A percentile compares a stretch with the other conserved stretches of the same genome.
These are phyloP conservation scores for Drosophila mulleri DNA, from an alignment of 2,888 invertebrate genomes.

Conservation along the genomic window DNA sequence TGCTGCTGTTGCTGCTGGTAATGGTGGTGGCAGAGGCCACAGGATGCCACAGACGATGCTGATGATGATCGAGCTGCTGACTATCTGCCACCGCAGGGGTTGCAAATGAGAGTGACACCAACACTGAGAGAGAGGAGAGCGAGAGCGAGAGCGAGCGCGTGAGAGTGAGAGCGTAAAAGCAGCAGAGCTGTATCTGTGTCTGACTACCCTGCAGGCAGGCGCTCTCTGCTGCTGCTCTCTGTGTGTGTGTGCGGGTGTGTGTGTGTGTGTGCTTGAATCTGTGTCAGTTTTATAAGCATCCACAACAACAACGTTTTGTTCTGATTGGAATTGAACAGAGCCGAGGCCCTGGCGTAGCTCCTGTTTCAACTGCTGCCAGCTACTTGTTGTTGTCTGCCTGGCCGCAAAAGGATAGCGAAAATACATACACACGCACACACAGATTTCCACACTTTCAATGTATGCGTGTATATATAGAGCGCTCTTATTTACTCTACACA, in stretches of 20 bases:
- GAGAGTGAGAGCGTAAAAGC: slow-evolving; percentile 15
- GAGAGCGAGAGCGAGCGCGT: neutral
- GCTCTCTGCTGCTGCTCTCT: slow-evolving; percentile 17
- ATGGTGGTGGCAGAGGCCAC: slow-evolving; percentile 33
- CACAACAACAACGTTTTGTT: slow-evolving; percentile 27
- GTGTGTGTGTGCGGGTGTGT: slow-evolving; percentile 13
- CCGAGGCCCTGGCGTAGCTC: slow-evolving; percentile 27
- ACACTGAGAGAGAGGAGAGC: neutral
- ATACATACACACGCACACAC: neutral
- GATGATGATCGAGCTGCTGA: slow-evolving; percentile 60
- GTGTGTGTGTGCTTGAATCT: slow-evolving; percentile 62
- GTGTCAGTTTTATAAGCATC: slow-evolving; percentile 71
- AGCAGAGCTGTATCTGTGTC: slow-evolving; percentile 31
- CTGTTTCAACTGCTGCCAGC: slow-evolving; percentile 37
- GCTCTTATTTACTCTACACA: slow-evolving; percentile 49
- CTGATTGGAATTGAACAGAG: slow-evolving; percentile 66
- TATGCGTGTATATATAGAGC: slow-evolving; percentile 11
- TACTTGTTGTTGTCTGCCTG: slow-evolving; percentile 50
- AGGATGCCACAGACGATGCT: slow-evolving; percentile 40
- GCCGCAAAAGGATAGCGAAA: slow-evolving; percentile 65
- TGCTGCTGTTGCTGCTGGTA: neutral
- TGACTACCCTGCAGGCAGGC: slow-evolving; percentile 53
- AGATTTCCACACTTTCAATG: too few relatives aligned
- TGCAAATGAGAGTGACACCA: slow-evolving; percentile 63
- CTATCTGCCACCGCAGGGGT: slow-evolving; percentile 82